phyloP scores from a whole-genome alignment of 2,888 invertebrate species.

The Cryptops parisi region DNA sequence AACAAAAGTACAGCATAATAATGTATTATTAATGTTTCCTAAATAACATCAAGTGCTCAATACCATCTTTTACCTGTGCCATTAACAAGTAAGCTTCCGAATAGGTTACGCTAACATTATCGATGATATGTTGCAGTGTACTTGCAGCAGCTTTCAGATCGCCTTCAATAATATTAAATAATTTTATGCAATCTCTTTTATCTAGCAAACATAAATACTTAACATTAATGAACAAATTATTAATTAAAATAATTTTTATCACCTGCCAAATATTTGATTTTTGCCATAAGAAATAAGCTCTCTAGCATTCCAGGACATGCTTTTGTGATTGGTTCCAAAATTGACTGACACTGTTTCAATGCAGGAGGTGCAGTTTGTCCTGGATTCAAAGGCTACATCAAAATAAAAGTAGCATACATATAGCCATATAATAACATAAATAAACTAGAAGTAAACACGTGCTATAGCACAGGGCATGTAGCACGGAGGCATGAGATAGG shows the following conservation, averaged over 20 bases:
- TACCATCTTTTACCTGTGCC: conserved; percentile 41
- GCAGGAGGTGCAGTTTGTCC: conserved; percentile 33
- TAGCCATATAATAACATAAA: no score
- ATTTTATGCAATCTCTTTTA: no score
- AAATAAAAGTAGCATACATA: not conserved
- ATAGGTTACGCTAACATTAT: conserved; percentile 57
- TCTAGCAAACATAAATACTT: no score
- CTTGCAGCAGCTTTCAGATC: conserved; percentile 55
- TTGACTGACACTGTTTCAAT: conserved; percentile 44
- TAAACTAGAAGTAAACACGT: no score
- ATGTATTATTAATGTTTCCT: not conserved
- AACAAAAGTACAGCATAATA: not conserved
- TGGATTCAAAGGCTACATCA: conserved; percentile 45
- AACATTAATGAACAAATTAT: no score
- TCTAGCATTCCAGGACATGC: conserved; percentile 65
- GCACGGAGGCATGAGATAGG: no score
- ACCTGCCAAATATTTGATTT: conserved; percentile 57
- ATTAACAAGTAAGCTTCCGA: conserved; percentile 71
- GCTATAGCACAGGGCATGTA: no score
- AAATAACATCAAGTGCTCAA: not conserved
- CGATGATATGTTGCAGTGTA: conserved; percentile 55
- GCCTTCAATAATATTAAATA: conserved; percentile 38
- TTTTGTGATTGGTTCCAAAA: conserved; percentile 55
- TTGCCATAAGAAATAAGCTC: conserved; percentile 50
- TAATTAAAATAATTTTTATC: not conserved